Base-by-base conservation (phyloP, 2,888 invertebrate species). In the Melanchra persicariae region DNA sequence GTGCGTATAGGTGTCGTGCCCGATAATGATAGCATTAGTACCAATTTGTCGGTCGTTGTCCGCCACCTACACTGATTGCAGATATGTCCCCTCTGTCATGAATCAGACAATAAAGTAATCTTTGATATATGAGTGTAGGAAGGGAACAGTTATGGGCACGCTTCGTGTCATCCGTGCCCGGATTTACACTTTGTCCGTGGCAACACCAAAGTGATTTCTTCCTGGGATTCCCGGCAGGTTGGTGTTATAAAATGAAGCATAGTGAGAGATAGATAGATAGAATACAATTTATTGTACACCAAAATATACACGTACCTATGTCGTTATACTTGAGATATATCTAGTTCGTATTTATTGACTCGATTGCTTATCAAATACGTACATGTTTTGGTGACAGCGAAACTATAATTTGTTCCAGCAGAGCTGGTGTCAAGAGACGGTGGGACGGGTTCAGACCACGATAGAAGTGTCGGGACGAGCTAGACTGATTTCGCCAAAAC, bases 21-120 rank as follows among this genome's bases (percentile, higher is more conserved):
- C 17, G 63, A 84, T 85, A 82, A 84, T 72, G 77, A 78, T 67
- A 74, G 72, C 78, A 81, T 84, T 77, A 69, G 82, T 81, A 77
- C 72, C 79, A 81, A 84, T 87, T 84, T 74, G 79, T 73, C 80
- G 88, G 85, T 85, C 89, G 70, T 77, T 81, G 85, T 69, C 81
- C 68, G 79, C 83, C 83, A 81, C 87, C 89, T 85, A 87, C 87
- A 77, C 81, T 66, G 71, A 78, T 84, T 79, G 83, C 70, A 78
- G 79, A 75, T 73, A 74, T 80, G 69, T 51, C 70, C 70, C 60
- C 79, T 70, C 74, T 77, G 83, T 82, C 73, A 80, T 82, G 77
- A 76, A 77, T 84, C 85, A 82, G 79, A 66, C 73, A 71, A 70
- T 79, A 55, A 79, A 70, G 55, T 82, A 71, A 82, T 82, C 74